phyloP scores from a whole-genome alignment of 2,113 vertebrate species.

The Tragelaphus buxtoni region DNA sequence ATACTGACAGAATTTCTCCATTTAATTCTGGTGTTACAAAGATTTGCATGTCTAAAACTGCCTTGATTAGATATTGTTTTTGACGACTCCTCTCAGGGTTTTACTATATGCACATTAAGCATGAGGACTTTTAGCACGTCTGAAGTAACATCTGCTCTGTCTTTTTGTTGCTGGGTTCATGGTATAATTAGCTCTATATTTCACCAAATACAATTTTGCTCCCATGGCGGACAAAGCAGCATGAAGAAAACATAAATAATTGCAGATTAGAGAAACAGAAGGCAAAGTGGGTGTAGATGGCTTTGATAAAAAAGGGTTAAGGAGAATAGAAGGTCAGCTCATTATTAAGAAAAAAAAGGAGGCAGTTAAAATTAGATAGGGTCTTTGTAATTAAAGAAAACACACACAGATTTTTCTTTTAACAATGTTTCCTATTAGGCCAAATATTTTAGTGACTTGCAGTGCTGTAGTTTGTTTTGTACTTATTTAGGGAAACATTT shows the following conservation, averaged over 20 bases:
- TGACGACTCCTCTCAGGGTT: constrained; percentile 67
- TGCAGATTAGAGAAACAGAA: constrained; percentile 90
- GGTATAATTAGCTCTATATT: constrained; percentile 89
- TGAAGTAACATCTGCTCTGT: constrained; percentile 89
- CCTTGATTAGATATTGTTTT: constrained; percentile 77
- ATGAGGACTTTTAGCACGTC: constrained; percentile 81
- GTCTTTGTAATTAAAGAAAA: constrained; percentile 71
- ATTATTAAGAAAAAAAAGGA: constrained; percentile 73
- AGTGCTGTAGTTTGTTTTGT: constrained; percentile 20
- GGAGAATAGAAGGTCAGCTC: constrained; percentile 85
- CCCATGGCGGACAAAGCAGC: constrained; percentile 84
- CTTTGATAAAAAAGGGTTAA: constrained; percentile 86
- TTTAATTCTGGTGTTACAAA: constrained; percentile 78
- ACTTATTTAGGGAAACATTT: constrained; percentile 46
- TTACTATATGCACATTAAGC: constrained; percentile 79
- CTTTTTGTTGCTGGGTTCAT: constrained; percentile 87
- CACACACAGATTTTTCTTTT: constrained; percentile 62
- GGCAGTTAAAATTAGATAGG: constrained; percentile 76
- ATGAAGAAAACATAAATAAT: constrained; percentile 90
- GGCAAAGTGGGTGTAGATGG: constrained; percentile 85
- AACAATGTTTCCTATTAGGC: constrained; percentile 51
- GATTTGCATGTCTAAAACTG: constrained; percentile 81
- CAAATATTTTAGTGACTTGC: constrained; percentile 45
- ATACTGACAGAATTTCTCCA: constrained; percentile 74
- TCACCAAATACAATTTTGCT: constrained; percentile 88